Percentiles rank a stretch among this genome's conserved stretches.
Evolutionary conservation across 1,140 invertebrate species (phyloP).

Genomic region (Oryzaephilus surinamensis): DNA sequence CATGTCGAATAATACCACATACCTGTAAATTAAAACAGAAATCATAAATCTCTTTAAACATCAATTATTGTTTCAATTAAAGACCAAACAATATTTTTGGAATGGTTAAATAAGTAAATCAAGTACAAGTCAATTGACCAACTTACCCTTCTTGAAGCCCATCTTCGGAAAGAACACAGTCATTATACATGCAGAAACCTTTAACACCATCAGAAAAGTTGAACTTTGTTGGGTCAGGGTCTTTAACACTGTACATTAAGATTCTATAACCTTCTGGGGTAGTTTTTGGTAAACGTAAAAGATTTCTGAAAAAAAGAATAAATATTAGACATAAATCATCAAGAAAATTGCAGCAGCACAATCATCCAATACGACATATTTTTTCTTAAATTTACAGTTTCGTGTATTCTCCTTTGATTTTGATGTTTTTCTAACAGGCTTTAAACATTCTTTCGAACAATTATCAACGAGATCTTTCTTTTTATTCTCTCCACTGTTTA

Average conservation of each 20-base stretch:
- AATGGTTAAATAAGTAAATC: background rate
- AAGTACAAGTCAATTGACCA: background rate
- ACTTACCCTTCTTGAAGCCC: conserved; percentile 44
- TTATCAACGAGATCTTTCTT: too few species aligned
- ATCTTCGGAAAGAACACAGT: conserved; percentile 49
- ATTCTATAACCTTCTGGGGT: conserved; percentile 51
- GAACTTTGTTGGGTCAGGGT: conserved; percentile 48
- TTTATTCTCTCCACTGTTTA: too few species aligned
- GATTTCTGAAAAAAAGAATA: conserved; percentile 38
- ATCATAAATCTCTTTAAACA: background rate
- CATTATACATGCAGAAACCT: conserved; percentile 55
- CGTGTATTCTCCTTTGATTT: too few species aligned
- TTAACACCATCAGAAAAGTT: conserved; percentile 48
- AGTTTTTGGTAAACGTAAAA: conserved; percentile 38
- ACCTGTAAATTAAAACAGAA: conserved; percentile 27
- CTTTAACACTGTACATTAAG: conserved; percentile 45
- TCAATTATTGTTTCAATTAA: background rate
- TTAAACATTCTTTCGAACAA: too few species aligned
- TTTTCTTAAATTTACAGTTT: too few species aligned
- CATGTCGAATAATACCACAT: conserved; percentile 56
- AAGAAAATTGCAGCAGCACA: too few species aligned
- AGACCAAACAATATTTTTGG: background rate
- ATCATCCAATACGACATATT: too few species aligned
- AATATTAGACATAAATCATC: too few species aligned
- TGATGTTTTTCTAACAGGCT: too few species aligned